Evolutionary conservation across 2,888 invertebrate species (phyloP), one percentile per base, ranked within the genome.

Genomic region (Catocala nupta): DNA sequence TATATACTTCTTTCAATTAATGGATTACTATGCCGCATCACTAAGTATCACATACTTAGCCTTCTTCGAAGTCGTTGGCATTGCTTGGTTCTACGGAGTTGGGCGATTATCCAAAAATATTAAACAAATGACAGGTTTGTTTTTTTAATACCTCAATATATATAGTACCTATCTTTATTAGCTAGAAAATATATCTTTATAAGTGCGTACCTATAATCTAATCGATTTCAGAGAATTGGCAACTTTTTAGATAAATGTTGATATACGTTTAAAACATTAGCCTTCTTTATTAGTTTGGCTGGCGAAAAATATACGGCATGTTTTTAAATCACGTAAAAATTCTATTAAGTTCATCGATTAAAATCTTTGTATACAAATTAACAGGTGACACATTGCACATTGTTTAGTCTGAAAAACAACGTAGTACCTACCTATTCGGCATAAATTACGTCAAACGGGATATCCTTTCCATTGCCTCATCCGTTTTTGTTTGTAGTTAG

Each of bases 11-110:
- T 98, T 98, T 87, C 98, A 98, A 94, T 88, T 99, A 73, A 97
- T 99, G 95, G 98, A 98, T 87, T 98, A 97, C 85, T 99, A 98
- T 86, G 98, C 98, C n/a, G 98, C 98, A 13, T 97, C 97, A 50
- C 96, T 98, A 78, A 97, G 98, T 59, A 97, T 98, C 57, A 97
- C 98, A 93, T 98, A 98, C 85, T 95, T 98, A 72, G 98, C 98
- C 43, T 98, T 99, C 90, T 98, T 98, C 83, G 98, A 99, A 95
- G 97, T 98, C 55, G 97, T 98, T 58, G 98, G 97, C 8, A 96
- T 99, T 66, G 96, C 98, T 5, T 99, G 98, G 98, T 97, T 98
- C 84, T 99, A 98, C 84, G 98, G 98, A 44, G 97, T 97, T 0
- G 96, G 95, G 61, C 95, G 97, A 77, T 90, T 98, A 65, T 96